Evolutionary conservation across 2,113 vertebrate genomes (phyloP).

Genomic region (Scatophagus argus): DNA sequence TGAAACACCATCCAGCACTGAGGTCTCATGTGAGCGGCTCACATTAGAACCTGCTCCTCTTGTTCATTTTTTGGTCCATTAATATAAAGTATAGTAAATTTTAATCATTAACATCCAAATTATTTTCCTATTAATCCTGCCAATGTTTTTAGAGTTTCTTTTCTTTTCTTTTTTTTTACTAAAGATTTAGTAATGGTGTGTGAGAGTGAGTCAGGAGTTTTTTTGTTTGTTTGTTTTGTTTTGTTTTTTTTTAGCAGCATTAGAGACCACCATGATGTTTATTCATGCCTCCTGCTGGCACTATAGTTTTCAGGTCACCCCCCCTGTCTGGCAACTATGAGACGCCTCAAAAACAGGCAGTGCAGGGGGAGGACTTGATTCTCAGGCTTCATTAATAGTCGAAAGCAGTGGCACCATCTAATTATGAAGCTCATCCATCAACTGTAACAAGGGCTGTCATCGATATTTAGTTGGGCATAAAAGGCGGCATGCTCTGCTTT

Average conservation of each 20-base stretch:
- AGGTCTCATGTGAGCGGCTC: neutral
- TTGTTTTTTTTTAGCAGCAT: no score
- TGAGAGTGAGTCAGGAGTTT: slow-evolving; percentile 14
- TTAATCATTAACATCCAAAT: slow-evolving; percentile 7
- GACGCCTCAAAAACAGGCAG: slow-evolving; percentile 46
- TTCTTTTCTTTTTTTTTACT: slow-evolving; percentile 30
- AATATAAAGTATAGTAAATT: slow-evolving; percentile 5
- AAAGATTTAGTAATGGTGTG: neutral
- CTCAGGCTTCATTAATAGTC: slow-evolving; percentile 83
- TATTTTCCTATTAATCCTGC: neutral
- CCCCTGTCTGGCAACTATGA: slow-evolving; percentile 48
- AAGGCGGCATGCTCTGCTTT: slow-evolving; percentile 86
- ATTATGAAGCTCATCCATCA: slow-evolving; percentile 93
- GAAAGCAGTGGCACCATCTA: slow-evolving; percentile 83
- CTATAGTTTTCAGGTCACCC: slow-evolving; percentile 34
- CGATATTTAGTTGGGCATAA: slow-evolving; percentile 90
- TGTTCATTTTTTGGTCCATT: neutral
- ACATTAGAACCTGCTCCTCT: neutral
- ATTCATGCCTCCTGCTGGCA: slow-evolving; percentile 46
- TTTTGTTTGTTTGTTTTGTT: no score
- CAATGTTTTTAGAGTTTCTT: neutral
- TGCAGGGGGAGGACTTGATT: slow-evolving; percentile 67
- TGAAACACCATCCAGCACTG: no score
- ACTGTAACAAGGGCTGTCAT: slow-evolving; percentile 91
- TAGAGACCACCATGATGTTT: slow-evolving; percentile 29